Evolutionary conservation across 2,888 invertebrate species (phyloP).

Genomic region (Xylota sylvarum): DNA sequence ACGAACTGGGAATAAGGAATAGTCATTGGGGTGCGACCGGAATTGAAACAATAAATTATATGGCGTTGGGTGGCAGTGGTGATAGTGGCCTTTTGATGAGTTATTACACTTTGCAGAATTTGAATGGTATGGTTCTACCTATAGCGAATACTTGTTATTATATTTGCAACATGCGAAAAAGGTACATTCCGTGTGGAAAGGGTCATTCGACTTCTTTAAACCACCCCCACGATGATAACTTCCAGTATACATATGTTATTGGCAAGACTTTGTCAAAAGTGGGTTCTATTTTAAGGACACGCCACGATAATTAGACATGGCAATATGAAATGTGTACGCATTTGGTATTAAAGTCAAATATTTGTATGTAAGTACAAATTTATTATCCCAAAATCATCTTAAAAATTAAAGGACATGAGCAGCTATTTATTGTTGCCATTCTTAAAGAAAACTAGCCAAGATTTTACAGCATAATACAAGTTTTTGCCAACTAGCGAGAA

Average conservation of each 20-base stretch:
- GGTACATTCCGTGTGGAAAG: too few species aligned
- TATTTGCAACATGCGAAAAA: not conserved
- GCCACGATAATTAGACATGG: too few species aligned
- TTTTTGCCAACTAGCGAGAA: constrained; percentile 11
- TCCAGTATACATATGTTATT: too few species aligned
- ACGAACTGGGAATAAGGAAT: not conserved
- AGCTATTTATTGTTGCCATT: not conserved
- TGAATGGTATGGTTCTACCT: constrained; percentile 22
- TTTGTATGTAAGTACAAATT: too few species aligned
- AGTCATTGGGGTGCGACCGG: constrained; percentile 27
- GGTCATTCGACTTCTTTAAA: too few species aligned
- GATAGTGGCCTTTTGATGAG: constrained; percentile 20
- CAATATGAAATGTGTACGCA: not conserved
- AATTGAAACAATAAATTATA: constrained; percentile 48
- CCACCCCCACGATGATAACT: too few species aligned
- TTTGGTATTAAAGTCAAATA: constrained; percentile 1
- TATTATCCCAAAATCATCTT: not conserved
- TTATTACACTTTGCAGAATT: constrained; percentile 43
- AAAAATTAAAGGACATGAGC: not conserved
- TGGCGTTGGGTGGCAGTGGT: constrained; percentile 6
- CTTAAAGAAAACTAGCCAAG: not conserved
- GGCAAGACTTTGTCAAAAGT: too few species aligned
- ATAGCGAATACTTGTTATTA: constrained; percentile 7
- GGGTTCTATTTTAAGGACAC: too few species aligned
- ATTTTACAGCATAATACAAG: constrained; percentile 10